A percentile compares a stretch with the other conserved stretches of the same genome.
These are phyloP conservation scores for Leptodactylus fallax DNA, from an alignment of 2,797 vertebrate genomes.

Conservation along the genomic window DNA sequence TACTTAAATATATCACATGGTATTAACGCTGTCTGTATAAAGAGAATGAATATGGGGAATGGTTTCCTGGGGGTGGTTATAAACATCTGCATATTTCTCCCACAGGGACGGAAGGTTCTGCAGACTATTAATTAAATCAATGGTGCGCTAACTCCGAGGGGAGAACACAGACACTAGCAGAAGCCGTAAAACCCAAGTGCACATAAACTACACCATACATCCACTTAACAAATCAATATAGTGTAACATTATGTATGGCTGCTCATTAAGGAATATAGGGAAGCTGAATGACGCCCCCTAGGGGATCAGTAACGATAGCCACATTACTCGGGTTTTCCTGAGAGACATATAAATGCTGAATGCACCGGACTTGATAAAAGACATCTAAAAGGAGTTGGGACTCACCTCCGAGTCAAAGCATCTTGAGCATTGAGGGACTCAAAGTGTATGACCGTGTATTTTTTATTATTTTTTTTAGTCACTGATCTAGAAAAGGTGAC, in stretches of 20 bases:
- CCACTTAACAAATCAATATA: neutral
- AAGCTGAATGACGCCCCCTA: neutral
- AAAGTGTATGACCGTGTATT: too few relatives aligned
- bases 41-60: neutral
- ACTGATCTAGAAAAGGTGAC: too few relatives aligned
- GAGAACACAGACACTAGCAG: neutral
- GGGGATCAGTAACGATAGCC: neutral
- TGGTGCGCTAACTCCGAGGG: neutral
- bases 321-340: neutral
- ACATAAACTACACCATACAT: neutral
- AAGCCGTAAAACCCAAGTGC: neutral
- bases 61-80: neutral
- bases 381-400: too few relatives aligned
- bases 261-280: neutral
- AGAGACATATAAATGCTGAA: neutral
- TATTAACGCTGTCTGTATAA: neutral
- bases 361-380: neutral
- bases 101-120: neutral
- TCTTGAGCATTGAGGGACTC: too few relatives aligned
- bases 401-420: too few relatives aligned
- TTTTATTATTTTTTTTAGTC: too few relatives aligned
- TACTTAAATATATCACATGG: neutral
- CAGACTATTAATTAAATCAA: slow-evolving; percentile 22
- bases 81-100: neutral
- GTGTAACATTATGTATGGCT: neutral